Percentiles rank a stretch among this genome's conserved stretches.
These are phyloP conservation scores for Odontocolon sp. DNA, from an alignment of 2,888 invertebrate species.

Conservation along the genomic window DNA sequence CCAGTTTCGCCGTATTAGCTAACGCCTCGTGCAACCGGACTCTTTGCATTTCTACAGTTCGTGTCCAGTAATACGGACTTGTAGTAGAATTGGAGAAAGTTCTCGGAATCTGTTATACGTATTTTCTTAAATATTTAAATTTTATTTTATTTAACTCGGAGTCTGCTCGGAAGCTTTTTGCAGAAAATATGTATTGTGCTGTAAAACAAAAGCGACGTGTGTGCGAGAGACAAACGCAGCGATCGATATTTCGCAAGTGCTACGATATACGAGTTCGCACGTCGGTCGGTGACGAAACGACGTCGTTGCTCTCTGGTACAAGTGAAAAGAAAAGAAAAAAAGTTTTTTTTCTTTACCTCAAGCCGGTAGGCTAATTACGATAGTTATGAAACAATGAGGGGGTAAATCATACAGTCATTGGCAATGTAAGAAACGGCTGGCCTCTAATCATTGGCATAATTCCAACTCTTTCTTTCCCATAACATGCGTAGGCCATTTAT, in stretches of 20 bases:
- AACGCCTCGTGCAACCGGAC: neutral
- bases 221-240: neutral
- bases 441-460: too few relatives aligned
- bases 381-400: conserved; percentile 25
- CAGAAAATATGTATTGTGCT: too few relatives aligned
- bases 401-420: too few relatives aligned
- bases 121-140: neutral
- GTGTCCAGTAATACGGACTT: too few relatives aligned
- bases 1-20: neutral
- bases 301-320: neutral
- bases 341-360: neutral
- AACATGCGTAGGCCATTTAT: too few relatives aligned
- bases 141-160: neutral
- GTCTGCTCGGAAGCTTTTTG: too few relatives aligned
- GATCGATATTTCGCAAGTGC: conserved; percentile 50
- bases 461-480: too few relatives aligned
- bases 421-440: too few relatives aligned
- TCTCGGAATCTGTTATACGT: neutral
- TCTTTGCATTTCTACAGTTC: neutral
- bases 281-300: conserved; percentile 36
- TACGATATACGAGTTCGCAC: conserved; percentile 26
- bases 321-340: conserved; percentile 7
- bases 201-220: neutral
- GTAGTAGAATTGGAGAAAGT: neutral
- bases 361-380: conserved; percentile 36